Conservation (phyloP, 2,113 vertebrate species). For the Hiodon alosoides region DNA sequence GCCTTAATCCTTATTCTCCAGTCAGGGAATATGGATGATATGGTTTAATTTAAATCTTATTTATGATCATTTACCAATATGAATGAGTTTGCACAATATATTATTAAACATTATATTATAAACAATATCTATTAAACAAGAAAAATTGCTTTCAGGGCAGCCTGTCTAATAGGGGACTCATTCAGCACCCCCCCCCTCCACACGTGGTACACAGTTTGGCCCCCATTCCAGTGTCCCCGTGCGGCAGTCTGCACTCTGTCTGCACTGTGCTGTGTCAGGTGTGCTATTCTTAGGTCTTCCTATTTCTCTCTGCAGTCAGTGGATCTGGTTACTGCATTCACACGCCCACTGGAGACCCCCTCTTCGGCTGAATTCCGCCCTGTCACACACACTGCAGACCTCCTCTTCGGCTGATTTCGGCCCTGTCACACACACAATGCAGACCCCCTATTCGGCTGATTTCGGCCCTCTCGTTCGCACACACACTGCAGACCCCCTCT, state of each 20-base stretch:
- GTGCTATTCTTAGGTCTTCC: conserved; percentile 55
- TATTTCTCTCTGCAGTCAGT: conserved; percentile 54
- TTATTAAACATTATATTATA: no score
- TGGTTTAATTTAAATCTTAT: no score
- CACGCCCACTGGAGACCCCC: neutral
- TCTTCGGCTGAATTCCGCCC: neutral
- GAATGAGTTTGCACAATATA: no score
- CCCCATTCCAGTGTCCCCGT: neutral
- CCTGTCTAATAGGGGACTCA: no score
- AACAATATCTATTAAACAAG: no score
- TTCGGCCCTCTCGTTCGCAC: neutral
- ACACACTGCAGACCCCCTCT: neutral
- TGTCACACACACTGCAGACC: neutral
- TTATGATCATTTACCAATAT: no score
- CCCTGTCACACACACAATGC: neutral
- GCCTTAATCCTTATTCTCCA: no score
- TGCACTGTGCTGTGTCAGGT: conserved; percentile 37
- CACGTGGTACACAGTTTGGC: neutral
- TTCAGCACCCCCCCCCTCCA: neutral
- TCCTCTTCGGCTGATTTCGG: no score
- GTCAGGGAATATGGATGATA: no score
- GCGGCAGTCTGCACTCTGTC: neutral
- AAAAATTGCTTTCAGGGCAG: no score
- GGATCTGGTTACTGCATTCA: conserved; percentile 53
- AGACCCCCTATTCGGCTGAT: neutral